phyloP scores from a whole-genome alignment of 2,888 invertebrate genomes.

The Clivina fossor region DNA sequence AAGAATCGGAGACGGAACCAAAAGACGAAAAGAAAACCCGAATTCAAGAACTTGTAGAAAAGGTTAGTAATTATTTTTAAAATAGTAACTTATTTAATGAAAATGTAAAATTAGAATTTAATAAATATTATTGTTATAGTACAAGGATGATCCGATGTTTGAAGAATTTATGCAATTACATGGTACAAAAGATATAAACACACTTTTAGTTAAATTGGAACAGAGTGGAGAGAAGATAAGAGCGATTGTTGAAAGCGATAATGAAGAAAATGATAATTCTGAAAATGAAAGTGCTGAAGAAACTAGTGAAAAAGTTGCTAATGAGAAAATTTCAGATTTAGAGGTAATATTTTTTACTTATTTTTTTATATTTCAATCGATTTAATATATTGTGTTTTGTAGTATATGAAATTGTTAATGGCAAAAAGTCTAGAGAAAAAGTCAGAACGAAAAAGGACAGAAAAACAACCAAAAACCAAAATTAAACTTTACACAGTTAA shows the following conservation, averaged over 20 bases:
- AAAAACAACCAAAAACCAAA: slow-evolving; percentile 51
- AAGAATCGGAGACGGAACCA: slow-evolving; percentile 41
- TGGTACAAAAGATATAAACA: slow-evolving; percentile 55
- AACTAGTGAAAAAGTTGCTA: slow-evolving; percentile 61
- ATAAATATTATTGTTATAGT: slow-evolving; percentile 54
- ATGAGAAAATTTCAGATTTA: slow-evolving; percentile 74
- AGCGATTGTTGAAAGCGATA: slow-evolving; percentile 39
- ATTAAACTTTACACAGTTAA: slow-evolving; percentile 65
- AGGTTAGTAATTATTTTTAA: slow-evolving; percentile 55
- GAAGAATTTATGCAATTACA: slow-evolving; percentile 88
- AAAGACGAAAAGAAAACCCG: slow-evolving; percentile 56
- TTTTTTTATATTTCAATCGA: too few species aligned
- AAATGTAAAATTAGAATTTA: slow-evolving; percentile 18
- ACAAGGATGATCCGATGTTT: slow-evolving; percentile 87
- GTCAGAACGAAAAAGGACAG: slow-evolving; percentile 51
- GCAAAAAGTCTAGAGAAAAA: slow-evolving; percentile 53
- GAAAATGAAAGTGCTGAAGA: slow-evolving; percentile 44
- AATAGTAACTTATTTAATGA: too few species aligned
- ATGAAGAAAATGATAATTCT: slow-evolving; percentile 42
- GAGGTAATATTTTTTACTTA: slow-evolving; percentile 56
- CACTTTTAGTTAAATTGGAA: slow-evolving; percentile 38
- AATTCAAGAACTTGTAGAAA: slow-evolving; percentile 67
- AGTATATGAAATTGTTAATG: slow-evolving; percentile 74
- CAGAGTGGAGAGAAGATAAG: slow-evolving; percentile 42
- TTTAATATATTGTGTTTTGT: slow-evolving; percentile 38